Evolutionary conservation across 2,888 invertebrate genomes (phyloP).

Genomic region (Heliconius erato): DNA sequence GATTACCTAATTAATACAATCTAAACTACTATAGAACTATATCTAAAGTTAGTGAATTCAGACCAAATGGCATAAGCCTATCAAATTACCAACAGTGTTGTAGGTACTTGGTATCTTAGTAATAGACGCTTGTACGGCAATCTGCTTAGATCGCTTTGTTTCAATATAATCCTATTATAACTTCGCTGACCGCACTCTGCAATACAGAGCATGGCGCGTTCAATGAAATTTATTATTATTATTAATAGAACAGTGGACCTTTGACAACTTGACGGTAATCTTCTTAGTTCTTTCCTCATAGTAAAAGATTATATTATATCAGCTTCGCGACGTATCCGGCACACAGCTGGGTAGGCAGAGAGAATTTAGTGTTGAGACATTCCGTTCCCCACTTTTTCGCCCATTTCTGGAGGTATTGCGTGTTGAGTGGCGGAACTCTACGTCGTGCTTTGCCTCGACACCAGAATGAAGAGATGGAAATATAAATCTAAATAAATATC

Average conservation of each 20-base stretch:
- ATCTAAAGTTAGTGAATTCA: neutral
- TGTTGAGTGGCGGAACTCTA: no score
- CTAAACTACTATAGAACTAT: neutral
- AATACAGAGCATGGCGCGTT: constrained; percentile 9
- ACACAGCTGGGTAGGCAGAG: no score
- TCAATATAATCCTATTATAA: constrained; percentile 48
- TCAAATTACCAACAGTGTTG: constrained; percentile 35
- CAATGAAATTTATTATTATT: constrained; percentile 4
- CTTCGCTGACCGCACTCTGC: constrained; percentile 39
- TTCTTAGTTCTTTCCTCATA: neutral
- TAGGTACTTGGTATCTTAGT: constrained; percentile 15
- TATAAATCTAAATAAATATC: no score
- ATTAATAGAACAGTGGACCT: constrained; percentile 21
- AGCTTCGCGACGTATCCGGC: no score
- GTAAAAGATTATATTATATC: no score
- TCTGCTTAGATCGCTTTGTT: constrained; percentile 46
- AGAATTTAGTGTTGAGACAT: no score
- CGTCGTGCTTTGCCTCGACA: no score
- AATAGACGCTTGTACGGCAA: constrained; percentile 41
- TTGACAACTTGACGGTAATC: constrained; percentile 24
- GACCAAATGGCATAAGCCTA: constrained; percentile 39
- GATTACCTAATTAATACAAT: constrained; percentile 16
- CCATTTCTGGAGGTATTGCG: no score
- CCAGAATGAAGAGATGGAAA: no score
- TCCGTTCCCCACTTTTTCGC: no score